phyloP scores from a whole-genome alignment of 1,140 invertebrate genomes.

The Leptopilina boulardi region DNA sequence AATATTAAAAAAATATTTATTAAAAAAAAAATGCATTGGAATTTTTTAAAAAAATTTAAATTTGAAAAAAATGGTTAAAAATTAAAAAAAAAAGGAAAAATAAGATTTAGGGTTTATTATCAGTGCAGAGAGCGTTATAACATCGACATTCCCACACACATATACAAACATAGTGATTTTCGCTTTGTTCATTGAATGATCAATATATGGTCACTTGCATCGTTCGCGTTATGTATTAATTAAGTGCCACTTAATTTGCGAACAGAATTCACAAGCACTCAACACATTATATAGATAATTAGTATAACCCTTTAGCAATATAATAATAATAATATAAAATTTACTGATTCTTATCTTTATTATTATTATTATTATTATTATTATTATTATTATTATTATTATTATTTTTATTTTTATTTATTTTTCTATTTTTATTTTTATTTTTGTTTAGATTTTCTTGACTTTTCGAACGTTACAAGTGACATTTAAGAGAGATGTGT shows the following conservation, averaged over 20 bases:
- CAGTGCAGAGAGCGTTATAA: background rate
- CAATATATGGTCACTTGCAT: slow-evolving; percentile 1
- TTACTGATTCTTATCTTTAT: no score
- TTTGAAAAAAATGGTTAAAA: background rate
- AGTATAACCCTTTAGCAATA: no score
- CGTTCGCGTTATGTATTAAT: background rate
- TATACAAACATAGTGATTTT: slow-evolving; percentile 7
- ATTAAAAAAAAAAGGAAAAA: background rate
- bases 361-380: no score
- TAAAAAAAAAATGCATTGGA: no score
- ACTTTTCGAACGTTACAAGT: background rate
- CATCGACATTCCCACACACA: slow-evolving; percentile 5
- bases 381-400: no score
- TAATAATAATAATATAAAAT: no score
- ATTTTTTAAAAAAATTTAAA: no score
- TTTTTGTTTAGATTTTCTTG: background rate
- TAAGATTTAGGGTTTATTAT: slow-evolving; percentile 47
- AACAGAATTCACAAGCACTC: background rate
- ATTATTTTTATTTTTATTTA: no score
- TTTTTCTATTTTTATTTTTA: background rate
- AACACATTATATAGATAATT: background rate
- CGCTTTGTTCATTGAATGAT: slow-evolving; percentile 6
- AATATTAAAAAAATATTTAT: no score
- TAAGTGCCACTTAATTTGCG: background rate
- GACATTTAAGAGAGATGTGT: slow-evolving; percentile 11